phyloP scores from a whole-genome alignment of 2,797 vertebrate species.

The Myiotriccus ornatus region DNA sequence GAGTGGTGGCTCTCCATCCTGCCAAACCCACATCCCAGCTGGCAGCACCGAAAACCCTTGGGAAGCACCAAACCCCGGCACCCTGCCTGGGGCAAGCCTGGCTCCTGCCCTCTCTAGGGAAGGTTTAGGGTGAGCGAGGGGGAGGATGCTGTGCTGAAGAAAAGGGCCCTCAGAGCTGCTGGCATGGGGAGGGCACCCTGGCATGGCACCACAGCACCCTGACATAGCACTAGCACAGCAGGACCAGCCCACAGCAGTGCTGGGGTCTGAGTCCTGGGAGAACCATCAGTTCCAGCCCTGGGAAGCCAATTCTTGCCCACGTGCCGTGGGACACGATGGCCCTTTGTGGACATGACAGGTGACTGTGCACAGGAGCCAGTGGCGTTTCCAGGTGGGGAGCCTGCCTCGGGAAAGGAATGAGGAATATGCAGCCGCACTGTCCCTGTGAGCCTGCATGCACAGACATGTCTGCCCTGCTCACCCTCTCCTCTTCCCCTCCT shows the following conservation, averaged over 20 bases:
- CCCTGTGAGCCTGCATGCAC: background rate
- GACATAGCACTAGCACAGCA: background rate
- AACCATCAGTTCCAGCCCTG: background rate
- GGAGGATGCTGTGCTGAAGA: background rate
- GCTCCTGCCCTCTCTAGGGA: background rate
- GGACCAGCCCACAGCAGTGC: fast-evolving
- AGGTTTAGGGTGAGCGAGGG: background rate
- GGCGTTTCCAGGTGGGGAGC: background rate
- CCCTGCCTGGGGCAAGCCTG: background rate
- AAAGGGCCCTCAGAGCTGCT: background rate
- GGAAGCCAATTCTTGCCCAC: fast-evolving
- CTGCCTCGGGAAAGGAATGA: slow-evolving; percentile 26
- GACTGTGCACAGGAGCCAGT: background rate
- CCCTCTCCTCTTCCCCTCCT: background rate
- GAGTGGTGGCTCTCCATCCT: background rate
- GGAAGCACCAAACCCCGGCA: background rate
- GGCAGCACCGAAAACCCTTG: fast-evolving
- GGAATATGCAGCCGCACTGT: background rate
- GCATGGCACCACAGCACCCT: fast-evolving
- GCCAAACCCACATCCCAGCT: background rate
- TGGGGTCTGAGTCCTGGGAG: background rate
- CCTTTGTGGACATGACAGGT: fast-evolving
- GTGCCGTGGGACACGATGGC: fast-evolving
- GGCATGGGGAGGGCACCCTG: background rate
- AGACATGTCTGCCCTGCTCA: background rate